These are phyloP conservation scores for Sinohyriopsis cumingii DNA, from an alignment of 2,888 invertebrate species.

Conservation along the genomic window DNA sequence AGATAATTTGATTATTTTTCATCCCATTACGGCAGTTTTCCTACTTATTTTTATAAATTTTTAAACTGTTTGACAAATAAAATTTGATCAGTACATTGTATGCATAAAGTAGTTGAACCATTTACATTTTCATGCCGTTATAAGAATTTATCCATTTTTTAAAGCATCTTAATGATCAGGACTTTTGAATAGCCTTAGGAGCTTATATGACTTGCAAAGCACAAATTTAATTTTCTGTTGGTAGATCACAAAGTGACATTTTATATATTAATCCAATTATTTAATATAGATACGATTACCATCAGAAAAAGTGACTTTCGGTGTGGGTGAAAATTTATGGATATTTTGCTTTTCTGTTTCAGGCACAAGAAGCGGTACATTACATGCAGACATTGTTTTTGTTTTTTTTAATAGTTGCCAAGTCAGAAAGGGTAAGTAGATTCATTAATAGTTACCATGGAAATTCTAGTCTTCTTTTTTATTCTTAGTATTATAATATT, in stretches of 20 bases:
- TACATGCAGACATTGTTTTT: slow-evolving; percentile 61
- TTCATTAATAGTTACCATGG: background rate
- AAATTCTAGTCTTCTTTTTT: background rate
- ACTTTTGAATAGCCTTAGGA: background rate
- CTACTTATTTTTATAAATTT: too few species aligned
- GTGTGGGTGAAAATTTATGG: background rate
- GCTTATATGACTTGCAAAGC: background rate
- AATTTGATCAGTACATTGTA: too few species aligned
- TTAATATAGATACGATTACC: background rate
- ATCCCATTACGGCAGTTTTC: too few species aligned
- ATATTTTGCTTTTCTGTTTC: slow-evolving; percentile 17
- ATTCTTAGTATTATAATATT: too few species aligned
- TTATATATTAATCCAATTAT: background rate
- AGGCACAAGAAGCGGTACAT: slow-evolving; percentile 59
- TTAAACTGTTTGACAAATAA: too few species aligned
- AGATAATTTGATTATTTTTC: too few species aligned
- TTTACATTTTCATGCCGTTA: too few species aligned
- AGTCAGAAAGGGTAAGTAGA: slow-evolving; percentile 51
- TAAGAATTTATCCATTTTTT: too few species aligned
- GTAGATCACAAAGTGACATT: background rate
- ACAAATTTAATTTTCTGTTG: background rate
- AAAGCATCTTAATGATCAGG: too few species aligned
- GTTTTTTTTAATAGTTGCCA: slow-evolving; percentile 60
- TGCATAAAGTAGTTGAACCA: too few species aligned
- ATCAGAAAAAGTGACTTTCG: background rate